Conservation (phyloP, 2,797 vertebrate genomes). For the Melanotaenia boesemani region DNA sequence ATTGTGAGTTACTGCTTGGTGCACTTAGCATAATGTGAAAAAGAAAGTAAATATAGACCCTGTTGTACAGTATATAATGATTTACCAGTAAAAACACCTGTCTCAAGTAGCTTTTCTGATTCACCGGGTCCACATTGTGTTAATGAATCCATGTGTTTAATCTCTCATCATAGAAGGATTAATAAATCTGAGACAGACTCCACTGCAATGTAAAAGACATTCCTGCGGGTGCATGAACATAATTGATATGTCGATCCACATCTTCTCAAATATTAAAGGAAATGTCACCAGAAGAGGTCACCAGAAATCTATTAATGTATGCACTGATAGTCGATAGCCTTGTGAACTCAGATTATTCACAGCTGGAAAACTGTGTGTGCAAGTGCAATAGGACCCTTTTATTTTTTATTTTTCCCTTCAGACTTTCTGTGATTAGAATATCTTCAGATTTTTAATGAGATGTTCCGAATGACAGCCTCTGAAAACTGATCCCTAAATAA, state of each 20-base stretch:
- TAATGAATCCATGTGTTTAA: constrained; percentile 69
- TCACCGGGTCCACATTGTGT: constrained; percentile 51
- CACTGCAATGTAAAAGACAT: constrained; percentile 57
- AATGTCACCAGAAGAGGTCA: constrained; percentile 57
- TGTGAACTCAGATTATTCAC: constrained; percentile 10
- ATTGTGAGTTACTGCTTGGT: not conserved
- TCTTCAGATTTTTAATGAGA: constrained; percentile 72
- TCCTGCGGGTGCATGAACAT: constrained; percentile 34
- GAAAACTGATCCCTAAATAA: constrained; percentile 79
- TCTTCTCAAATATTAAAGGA: constrained; percentile 39
- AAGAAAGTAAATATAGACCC: constrained; percentile 37
- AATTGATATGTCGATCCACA: constrained; percentile 65
- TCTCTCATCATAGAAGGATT: constrained; percentile 72
- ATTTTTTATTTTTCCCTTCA: constrained; percentile 11
- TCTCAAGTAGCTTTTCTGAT: constrained; percentile 50
- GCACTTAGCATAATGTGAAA: constrained; percentile 27
- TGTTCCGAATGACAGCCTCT: constrained; percentile 74
- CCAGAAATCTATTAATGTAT: constrained; percentile 46
- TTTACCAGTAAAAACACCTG: constrained; percentile 39
- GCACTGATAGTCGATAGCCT: constrained; percentile 21
- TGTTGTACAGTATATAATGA: constrained; percentile 52
- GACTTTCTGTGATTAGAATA: constrained; percentile 49
- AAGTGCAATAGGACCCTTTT: constrained; percentile 4
- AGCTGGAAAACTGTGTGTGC: not conserved
- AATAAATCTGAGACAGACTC: constrained; percentile 59